These are phyloP conservation scores for Apeltes quadracus DNA, from an alignment of 2,113 vertebrate genomes.

Conservation along the genomic window DNA sequence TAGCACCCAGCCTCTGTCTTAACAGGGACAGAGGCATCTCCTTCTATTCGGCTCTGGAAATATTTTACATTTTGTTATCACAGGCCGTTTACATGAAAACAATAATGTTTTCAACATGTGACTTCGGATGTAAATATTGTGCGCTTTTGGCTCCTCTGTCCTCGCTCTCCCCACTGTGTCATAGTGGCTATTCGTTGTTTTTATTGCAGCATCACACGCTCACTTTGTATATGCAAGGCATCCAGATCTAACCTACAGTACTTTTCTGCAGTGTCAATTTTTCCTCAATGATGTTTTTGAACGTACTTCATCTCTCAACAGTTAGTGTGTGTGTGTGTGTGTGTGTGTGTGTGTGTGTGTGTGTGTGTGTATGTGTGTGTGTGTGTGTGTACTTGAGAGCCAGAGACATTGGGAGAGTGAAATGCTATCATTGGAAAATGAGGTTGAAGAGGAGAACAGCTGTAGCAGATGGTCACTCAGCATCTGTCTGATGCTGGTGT, in stretches of 20 bases:
- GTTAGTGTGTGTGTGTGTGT: slow-evolving; percentile 2
- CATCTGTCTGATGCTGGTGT: slow-evolving; percentile 16
- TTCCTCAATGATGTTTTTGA: not conserved
- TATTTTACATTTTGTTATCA: not conserved
- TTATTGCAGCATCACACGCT: not conserved
- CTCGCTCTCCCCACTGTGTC: not conserved
- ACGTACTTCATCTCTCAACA: not conserved
- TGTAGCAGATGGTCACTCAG: slow-evolving; percentile 56
- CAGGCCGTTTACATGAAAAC: not conserved
- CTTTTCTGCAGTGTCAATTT: not conserved
- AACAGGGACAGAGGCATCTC: slow-evolving; percentile 52
- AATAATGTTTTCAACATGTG: not conserved
- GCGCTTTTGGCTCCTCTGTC: not conserved
- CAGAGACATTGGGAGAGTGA: not conserved
- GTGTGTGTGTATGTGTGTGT: no score
- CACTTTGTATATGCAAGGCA: not conserved
- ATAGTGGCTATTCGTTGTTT: not conserved
- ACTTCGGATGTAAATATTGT: not conserved
- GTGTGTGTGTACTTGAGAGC: slow-evolving; percentile 9
- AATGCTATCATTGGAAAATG: slow-evolving; percentile 11
- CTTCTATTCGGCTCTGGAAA: slow-evolving; percentile 8
- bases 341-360: not conserved
- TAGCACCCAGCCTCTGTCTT: slow-evolving; percentile 17
- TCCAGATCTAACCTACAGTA: not conserved
- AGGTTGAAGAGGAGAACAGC: slow-evolving; percentile 22